phyloP scores from a whole-genome alignment of 2,888 invertebrate species.

The Stenchaetothrips biformis region DNA sequence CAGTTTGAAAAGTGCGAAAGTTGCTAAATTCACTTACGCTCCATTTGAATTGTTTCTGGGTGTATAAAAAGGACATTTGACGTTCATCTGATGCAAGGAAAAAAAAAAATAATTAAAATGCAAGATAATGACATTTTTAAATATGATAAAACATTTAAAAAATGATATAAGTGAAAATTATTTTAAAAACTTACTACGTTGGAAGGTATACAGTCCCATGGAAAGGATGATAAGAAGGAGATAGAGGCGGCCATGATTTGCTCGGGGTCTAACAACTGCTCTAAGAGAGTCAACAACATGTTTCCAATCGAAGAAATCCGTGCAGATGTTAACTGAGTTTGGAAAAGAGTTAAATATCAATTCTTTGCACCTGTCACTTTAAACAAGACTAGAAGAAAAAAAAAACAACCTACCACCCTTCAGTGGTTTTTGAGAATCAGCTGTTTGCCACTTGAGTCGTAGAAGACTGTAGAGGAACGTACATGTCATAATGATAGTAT shows the following conservation, averaged over 20 bases:
- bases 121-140: neutral
- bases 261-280: conserved; percentile 58
- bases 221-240: conserved; percentile 64
- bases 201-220: conserved; percentile 76
- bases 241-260: conserved; percentile 55
- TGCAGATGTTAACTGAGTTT: neutral
- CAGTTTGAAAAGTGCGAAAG: conserved; percentile 68
- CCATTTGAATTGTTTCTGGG: conserved; percentile 69
- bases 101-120: conserved; percentile 33
- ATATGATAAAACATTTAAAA: conserved; percentile 1
- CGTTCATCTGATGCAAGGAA: conserved; percentile 60
- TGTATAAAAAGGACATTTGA: conserved; percentile 68
- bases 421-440: conserved; percentile 57
- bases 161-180: conserved; percentile 24
- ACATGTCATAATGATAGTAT: conserved; percentile 56
- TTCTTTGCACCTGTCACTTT: neutral
- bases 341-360: too few relatives aligned
- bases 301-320: conserved; percentile 66
- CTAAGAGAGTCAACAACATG: conserved; percentile 60
- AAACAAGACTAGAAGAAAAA: neutral
- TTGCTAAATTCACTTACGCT: conserved; percentile 61
- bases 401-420: conserved; percentile 40
- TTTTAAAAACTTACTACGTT: conserved; percentile 52
- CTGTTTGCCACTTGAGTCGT: conserved; percentile 66
- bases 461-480: conserved; percentile 62